These are phyloP conservation scores for Poeciliopsis turrubarensis DNA, from an alignment of 2,113 vertebrate genomes.

Conservation along the genomic window DNA sequence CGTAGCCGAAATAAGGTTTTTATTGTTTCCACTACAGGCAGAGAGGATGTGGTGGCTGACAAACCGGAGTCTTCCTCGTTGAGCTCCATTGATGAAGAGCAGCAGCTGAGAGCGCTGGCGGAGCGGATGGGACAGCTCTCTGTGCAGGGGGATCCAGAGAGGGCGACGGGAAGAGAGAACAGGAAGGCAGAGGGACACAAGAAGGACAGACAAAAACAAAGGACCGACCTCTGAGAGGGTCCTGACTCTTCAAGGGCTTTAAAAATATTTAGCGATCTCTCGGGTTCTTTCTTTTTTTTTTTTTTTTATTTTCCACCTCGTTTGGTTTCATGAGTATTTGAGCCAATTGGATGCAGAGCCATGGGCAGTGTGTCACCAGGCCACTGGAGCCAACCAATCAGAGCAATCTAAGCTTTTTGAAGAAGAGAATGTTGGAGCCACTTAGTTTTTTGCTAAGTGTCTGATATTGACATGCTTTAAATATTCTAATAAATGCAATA, in stretches of 20 bases:
- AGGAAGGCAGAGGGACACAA: neutral
- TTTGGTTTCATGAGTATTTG: neutral
- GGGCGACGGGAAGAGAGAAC: neutral
- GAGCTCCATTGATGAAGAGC: slow-evolving; percentile 19
- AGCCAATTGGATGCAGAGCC: neutral
- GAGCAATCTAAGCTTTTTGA: neutral
- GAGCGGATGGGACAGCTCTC: slow-evolving; percentile 53
- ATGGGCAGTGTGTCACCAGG: neutral
- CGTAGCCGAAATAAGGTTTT: neutral
- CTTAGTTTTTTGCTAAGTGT: neutral
- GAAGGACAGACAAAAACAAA: neutral
- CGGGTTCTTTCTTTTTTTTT: neutral
- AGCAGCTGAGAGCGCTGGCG: slow-evolving; percentile 43
- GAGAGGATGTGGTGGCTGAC: neutral
- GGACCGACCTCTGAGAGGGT: slow-evolving; percentile 18
- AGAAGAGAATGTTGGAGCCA: neutral
- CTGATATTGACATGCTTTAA: neutral
- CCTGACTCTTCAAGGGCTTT: neutral
- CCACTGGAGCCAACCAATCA: neutral
- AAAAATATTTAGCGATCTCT: neutral
- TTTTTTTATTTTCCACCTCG: neutral
- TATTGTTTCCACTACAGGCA: slow-evolving; percentile 18
- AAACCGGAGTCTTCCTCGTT: neutral
- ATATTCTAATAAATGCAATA: neutral
- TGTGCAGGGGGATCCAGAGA: slow-evolving; percentile 28